Base-by-base conservation (phyloP, 2,888 invertebrate genomes). In the Pterostichus niger region DNA sequence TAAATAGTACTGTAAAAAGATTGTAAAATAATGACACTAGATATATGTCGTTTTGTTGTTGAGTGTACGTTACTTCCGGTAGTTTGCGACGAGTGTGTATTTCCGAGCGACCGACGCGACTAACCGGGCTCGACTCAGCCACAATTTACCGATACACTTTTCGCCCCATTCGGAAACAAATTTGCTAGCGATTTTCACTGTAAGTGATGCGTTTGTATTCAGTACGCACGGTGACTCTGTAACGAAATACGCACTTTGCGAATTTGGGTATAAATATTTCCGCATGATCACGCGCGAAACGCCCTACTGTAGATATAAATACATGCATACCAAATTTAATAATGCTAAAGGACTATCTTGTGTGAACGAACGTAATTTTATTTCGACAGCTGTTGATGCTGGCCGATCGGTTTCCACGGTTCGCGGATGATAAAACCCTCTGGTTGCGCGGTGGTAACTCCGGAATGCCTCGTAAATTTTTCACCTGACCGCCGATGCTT, bases 141-240 rank as follows among this genome's bases (percentile, higher is more conserved):
- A 54, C 24, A 64, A 64, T 64, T 64, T 64, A 64, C 33, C 64
- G 64, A 64, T 64, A 64, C 64, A 64, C 64, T 75, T 52, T 75
- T 75, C 52, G 52, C 49, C 31, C 73, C 33, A 75, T 49, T 75
- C 52, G 75, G 75, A 75, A 75, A 75, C 75, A 75, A 75, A 75
- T 75, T 75, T 52, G 75, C 75, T 75, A 75, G 75, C 75, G 75
- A 75, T 75, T 75, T 40, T 24, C 15, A 11, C 52, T 6, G 75
- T 52, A 75, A 75, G 75, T 75, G 75, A 52, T 75, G 75, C 75
- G 75, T 75, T 75, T 75, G 75, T 75, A 75, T 75, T 75, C 75
- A 17, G 75, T 52, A 31, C 75, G 75, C 75, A 75, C n/a, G 49
- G 75, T 49, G 49, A 33, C 75, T 31, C 52, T 24, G 75, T 52